These are phyloP conservation scores for Rhyacophila brunnea DNA, from an alignment of 1,140 invertebrate species.

Conservation along the genomic window DNA sequence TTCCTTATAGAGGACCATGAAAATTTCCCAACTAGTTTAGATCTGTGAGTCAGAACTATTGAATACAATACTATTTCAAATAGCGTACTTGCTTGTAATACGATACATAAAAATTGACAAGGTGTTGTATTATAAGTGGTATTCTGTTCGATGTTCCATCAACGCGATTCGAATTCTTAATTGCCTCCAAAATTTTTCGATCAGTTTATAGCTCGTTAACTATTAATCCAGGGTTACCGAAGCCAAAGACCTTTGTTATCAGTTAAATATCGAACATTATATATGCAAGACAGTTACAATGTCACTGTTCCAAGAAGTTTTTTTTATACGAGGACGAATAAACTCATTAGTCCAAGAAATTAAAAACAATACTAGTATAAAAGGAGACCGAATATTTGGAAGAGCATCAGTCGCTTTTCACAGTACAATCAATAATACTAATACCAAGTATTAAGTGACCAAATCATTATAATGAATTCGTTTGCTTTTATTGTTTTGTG, in stretches of 20 bases:
- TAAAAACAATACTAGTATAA: constrained; percentile 19
- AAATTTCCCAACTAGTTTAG: no score
- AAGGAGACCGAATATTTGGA: not conserved
- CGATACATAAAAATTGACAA: no score
- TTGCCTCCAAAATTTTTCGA: constrained; percentile 8
- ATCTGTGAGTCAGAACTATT: no score
- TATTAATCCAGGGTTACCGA: constrained; percentile 10
- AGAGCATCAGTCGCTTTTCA: constrained; percentile 15
- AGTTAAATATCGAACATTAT: not conserved
- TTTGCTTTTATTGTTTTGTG: constrained; percentile 15
- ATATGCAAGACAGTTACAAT: constrained; percentile 10
- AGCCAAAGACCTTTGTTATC: constrained; percentile 15
- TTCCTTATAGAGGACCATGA: no score
- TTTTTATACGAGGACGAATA: constrained; percentile 1
- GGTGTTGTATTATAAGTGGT: no score
- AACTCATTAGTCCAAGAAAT: not conserved
- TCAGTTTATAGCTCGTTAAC: no score
- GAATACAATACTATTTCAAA: no score
- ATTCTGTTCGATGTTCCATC: no score
- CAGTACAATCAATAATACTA: not conserved
- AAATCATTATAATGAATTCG: constrained; percentile 19
- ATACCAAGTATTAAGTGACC: not conserved
- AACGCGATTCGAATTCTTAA: not conserved
- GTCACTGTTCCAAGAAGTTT: constrained; percentile 7
- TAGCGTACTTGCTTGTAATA: no score